phyloP scores from a whole-genome alignment of 2,113 vertebrate genomes.

The Bettongia penicillata region DNA sequence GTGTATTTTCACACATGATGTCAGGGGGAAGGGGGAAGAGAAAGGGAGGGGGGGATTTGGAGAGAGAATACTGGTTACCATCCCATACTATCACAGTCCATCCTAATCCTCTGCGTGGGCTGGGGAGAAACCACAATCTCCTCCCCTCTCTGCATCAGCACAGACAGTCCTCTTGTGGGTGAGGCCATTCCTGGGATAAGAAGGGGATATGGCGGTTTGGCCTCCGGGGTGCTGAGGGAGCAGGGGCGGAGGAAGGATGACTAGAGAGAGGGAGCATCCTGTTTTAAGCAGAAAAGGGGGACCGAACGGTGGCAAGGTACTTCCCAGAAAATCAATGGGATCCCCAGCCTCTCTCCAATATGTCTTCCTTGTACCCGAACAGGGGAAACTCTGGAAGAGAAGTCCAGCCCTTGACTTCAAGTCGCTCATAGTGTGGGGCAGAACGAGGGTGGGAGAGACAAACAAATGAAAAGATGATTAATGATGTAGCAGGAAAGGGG shows the following conservation, averaged over 20 bases:
- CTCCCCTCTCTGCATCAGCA: fast-evolving
- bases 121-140: neutral
- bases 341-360: neutral
- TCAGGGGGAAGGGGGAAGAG: too few relatives aligned
- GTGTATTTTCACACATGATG: neutral
- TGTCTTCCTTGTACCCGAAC: neutral
- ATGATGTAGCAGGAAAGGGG: neutral
- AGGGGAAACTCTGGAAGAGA: neutral
- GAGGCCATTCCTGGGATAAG: neutral
- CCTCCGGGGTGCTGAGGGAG: neutral
- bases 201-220: constrained; percentile 10
- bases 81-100: neutral
- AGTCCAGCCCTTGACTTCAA: neutral
- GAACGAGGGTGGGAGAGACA: neutral
- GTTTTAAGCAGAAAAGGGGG: neutral
- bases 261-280: neutral
- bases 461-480: neutral
- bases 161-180: neutral
- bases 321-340: neutral
- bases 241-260: neutral
- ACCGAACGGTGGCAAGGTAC: neutral
- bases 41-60: neutral
- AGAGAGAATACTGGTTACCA: neutral
- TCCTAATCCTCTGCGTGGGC: neutral
- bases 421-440: neutral